These are phyloP conservation scores for Garrulus glandarius DNA, from an alignment of 2,797 vertebrate genomes.

Conservation along the genomic window DNA sequence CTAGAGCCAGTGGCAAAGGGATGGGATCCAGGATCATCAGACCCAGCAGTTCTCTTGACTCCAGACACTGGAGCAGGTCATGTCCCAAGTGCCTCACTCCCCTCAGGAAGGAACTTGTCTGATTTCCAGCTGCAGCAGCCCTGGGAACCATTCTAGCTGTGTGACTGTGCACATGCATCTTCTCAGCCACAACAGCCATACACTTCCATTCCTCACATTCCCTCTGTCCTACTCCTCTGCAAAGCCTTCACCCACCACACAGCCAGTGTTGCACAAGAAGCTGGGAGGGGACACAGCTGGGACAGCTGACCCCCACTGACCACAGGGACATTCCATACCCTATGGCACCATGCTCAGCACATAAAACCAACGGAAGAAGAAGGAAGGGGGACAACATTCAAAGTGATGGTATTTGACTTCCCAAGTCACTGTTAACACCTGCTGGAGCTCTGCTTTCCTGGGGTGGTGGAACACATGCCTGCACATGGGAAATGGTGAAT, in stretches of 20 bases:
- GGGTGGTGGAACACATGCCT: not conserved
- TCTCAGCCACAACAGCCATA: not conserved
- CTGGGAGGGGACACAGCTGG: not conserved
- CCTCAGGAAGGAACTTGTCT: not conserved
- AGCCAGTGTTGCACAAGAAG: not conserved
- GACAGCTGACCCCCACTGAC: not conserved
- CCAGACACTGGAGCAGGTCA: not conserved
- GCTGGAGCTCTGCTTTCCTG: not conserved
- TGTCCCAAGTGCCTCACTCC: not conserved
- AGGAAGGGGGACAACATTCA: fast-evolving
- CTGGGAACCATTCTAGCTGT: not conserved
- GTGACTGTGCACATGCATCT: not conserved
- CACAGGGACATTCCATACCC: not conserved
- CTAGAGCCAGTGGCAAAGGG: not conserved
- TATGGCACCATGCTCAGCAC: not conserved
- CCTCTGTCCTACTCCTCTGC: not conserved
- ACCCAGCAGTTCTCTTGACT: not conserved
- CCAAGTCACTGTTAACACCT: not conserved
- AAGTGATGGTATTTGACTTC: not conserved
- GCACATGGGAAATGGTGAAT: not conserved
- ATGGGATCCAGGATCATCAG: not conserved
- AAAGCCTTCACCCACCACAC: not conserved
- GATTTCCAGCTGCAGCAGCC: not conserved
- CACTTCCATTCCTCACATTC: not conserved
- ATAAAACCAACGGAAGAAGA: not conserved